Percentiles rank a stretch among this genome's conserved stretches.
Conservation (phyloP, 2,797 vertebrate species). For the Anisognathus igniventris region DNA sequence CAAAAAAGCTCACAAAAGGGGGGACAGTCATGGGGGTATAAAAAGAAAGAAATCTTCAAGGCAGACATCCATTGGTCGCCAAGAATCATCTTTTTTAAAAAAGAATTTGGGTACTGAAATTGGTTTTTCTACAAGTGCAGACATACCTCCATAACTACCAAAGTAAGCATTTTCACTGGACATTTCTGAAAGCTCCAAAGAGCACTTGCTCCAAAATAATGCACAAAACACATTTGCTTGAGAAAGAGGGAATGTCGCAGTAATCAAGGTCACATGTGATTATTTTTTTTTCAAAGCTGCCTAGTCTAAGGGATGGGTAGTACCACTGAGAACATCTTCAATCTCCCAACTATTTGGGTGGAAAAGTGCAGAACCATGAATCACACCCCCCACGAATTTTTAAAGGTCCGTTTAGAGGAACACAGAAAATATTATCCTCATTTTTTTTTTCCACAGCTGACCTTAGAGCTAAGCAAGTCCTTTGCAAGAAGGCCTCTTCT, state of each 20-base stretch:
- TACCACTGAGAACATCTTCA: not conserved
- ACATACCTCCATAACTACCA: not conserved
- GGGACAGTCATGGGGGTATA: accelerated
- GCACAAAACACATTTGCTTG: not conserved
- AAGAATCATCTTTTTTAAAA: not conserved
- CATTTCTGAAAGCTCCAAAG: not conserved
- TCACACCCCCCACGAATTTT: not conserved
- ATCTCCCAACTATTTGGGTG: not conserved
- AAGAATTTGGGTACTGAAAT: not conserved
- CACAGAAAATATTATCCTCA: not conserved
- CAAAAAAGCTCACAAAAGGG: not conserved
- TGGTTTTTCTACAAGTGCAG: not conserved
- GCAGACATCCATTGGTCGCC: not conserved
- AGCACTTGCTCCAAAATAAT: not conserved
- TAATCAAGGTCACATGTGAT: accelerated
- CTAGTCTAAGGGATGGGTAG: not conserved
- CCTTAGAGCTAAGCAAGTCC: not conserved
- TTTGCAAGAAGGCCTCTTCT: not conserved
- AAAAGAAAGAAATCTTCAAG: not conserved
- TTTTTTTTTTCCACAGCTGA: not conserved
- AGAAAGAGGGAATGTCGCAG: not conserved
- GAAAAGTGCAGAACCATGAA: not conserved
- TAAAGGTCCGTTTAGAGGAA: not conserved
- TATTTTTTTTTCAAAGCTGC: not conserved
- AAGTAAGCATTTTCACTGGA: not conserved